Conservation (phyloP, 2,888 invertebrate genomes). For the Ophion ellenae region DNA sequence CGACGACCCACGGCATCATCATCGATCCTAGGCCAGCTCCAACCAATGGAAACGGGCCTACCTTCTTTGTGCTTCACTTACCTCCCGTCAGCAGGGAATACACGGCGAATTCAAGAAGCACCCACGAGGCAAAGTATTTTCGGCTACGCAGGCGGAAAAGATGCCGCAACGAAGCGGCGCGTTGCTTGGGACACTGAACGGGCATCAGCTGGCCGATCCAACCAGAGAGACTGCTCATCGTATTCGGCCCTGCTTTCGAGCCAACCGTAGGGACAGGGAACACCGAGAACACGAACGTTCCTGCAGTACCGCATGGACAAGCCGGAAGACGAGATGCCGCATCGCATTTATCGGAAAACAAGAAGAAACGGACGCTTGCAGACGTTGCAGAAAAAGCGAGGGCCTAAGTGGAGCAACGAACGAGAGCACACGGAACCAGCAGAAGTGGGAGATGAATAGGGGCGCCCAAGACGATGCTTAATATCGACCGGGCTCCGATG, state of each 20-base stretch:
- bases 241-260: not conserved
- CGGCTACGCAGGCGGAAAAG: slow-evolving; percentile 6
- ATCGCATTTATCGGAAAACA: not conserved
- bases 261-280: not conserved
- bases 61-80: slow-evolving; percentile 45
- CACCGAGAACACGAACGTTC: not conserved
- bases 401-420: slow-evolving; percentile 41
- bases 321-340: not conserved
- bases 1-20: slow-evolving; percentile 64
- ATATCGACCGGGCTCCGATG: not conserved
- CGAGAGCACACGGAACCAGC: not conserved
- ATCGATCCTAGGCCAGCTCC: slow-evolving; percentile 78
- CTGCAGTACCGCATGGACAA: not conserved
- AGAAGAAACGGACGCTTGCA: slow-evolving; percentile 1
- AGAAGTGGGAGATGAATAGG: not conserved
- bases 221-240: not conserved
- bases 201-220: not conserved
- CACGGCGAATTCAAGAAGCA: slow-evolving; percentile 20
- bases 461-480: not conserved
- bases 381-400: slow-evolving; percentile 24
- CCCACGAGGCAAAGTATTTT: slow-evolving; percentile 48
- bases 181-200: not conserved
- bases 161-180: not conserved
- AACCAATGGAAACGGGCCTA: slow-evolving; percentile 74
- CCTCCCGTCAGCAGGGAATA: slow-evolving; percentile 16